Evolutionary conservation across 2,888 invertebrate genomes (phyloP).

Genomic region (Thymelicus sylvestris): DNA sequence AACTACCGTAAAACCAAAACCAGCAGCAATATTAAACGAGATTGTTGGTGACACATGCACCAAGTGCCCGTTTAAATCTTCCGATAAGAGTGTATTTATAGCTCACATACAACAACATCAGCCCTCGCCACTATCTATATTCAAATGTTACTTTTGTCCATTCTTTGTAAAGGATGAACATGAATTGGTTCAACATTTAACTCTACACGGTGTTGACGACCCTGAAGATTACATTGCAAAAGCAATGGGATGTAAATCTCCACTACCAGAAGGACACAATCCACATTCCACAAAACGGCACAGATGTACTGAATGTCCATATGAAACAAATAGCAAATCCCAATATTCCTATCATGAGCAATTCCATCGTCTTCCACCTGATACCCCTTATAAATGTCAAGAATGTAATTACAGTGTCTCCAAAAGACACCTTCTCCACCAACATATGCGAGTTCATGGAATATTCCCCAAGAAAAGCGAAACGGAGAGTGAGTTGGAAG

Average conservation of each 20-base stretch:
- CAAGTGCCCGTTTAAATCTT: slow-evolving; percentile 89
- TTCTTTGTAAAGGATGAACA: slow-evolving; percentile 90
- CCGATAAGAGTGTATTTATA: slow-evolving; percentile 84
- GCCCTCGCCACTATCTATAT: slow-evolving; percentile 87
- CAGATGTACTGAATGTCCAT: slow-evolving; percentile 92
- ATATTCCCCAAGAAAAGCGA: slow-evolving; percentile 77
- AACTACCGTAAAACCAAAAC: slow-evolving; percentile 79
- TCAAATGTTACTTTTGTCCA: slow-evolving; percentile 92
- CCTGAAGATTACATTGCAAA: slow-evolving; percentile 83
- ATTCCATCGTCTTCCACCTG: slow-evolving; percentile 89
- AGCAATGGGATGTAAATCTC: slow-evolving; percentile 71
- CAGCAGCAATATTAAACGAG: slow-evolving; percentile 59
- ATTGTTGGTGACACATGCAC: slow-evolving; percentile 80
- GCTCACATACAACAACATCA: slow-evolving; percentile 89
- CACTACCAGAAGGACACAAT: slow-evolving; percentile 55
- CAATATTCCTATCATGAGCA: slow-evolving; percentile 95
- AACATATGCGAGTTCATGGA: slow-evolving; percentile 91
- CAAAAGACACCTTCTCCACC: slow-evolving; percentile 91
- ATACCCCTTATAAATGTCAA: slow-evolving; percentile 91
- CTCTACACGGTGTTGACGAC: slow-evolving; percentile 86
- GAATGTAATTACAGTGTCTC: slow-evolving; percentile 93
- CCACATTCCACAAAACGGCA: slow-evolving; percentile 86
- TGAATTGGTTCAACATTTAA: slow-evolving; percentile 88
- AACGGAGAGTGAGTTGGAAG: slow-evolving; percentile 73
- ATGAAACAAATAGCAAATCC: slow-evolving; percentile 93